Conservation (phyloP, 2,888 invertebrate genomes). For the Sphinx pinastri region DNA sequence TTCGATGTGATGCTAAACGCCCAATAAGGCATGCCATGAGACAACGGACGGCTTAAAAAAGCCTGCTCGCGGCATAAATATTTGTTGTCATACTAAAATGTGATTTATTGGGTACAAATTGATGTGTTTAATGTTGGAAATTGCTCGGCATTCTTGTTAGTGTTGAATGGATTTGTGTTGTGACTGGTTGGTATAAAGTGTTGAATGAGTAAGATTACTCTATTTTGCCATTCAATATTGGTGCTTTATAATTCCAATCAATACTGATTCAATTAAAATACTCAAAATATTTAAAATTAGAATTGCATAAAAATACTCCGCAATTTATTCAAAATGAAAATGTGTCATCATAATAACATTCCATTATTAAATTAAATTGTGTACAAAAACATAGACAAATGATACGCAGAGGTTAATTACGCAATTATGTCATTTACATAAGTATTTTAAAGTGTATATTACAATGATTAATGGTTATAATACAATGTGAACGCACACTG, state of each 20-base stretch:
- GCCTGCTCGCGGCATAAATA: constrained; percentile 12
- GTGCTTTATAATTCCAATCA: no score
- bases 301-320: neutral
- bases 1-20: constrained; percentile 3
- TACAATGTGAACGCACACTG: constrained; percentile 19
- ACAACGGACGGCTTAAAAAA: constrained; percentile 1
- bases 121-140: constrained; percentile 8
- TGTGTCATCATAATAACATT: no score
- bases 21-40: neutral
- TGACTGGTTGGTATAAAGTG: neutral
- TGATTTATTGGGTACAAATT: constrained; percentile 23
- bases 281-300: neutral
- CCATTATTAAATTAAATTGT: neutral
- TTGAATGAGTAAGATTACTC: neutral
- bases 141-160: neutral
- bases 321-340: neutral
- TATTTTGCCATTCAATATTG: no score
- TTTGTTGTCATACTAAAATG: constrained; percentile 24
- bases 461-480: constrained; percentile 27
- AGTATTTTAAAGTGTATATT: constrained; percentile 16
- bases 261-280: neutral
- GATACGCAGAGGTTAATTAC: constrained; percentile 15
- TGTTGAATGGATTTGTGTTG: constrained; percentile 1
- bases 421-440: constrained; percentile 17
- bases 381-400: neutral